A percentile compares a stretch with the other conserved stretches of the same genome.
phyloP scores from a whole-genome alignment of 2,797 vertebrate genomes.

The Chrysocyon brachyurus region DNA sequence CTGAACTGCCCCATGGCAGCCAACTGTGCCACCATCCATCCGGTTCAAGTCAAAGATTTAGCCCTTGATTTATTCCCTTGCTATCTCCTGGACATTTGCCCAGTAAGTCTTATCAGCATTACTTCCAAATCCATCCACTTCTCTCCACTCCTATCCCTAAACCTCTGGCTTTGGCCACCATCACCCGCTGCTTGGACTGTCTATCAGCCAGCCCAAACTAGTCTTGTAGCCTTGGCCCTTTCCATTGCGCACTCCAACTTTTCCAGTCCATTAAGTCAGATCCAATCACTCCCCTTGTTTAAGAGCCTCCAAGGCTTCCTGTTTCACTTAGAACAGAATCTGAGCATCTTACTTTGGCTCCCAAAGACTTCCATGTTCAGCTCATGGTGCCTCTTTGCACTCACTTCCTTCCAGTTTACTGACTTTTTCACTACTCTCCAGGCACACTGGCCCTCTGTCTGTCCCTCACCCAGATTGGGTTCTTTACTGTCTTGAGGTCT shows the following conservation, averaged over 20 bases:
- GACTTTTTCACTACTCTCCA: background rate
- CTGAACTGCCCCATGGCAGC: background rate
- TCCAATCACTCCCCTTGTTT: background rate
- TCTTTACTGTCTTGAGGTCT: background rate
- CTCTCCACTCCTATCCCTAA: background rate
- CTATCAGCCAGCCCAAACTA: background rate
- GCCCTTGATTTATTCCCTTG: background rate
- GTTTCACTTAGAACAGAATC: background rate
- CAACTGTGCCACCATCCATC: background rate
- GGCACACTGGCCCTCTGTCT: background rate
- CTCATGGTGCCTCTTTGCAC: too few relatives aligned
- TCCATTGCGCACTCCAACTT: background rate
- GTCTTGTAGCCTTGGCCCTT: too few relatives aligned
- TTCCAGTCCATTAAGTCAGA: background rate
- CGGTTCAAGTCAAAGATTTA: too few relatives aligned
- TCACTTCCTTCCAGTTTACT: background rate
- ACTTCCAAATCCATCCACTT: background rate
- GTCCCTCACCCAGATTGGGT: background rate
- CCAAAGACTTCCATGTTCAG: background rate
- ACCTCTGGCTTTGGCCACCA: background rate
- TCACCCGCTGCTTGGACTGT: too few relatives aligned
- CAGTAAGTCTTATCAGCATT: background rate
- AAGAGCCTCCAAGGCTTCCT: background rate
- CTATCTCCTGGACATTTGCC: background rate
- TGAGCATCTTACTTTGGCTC: background rate